Percentiles rank a stretch among this genome's conserved stretches.
These are phyloP conservation scores for Phyllopteryx taeniolatus DNA, from an alignment of 2,113 vertebrate species.

Conservation along the genomic window DNA sequence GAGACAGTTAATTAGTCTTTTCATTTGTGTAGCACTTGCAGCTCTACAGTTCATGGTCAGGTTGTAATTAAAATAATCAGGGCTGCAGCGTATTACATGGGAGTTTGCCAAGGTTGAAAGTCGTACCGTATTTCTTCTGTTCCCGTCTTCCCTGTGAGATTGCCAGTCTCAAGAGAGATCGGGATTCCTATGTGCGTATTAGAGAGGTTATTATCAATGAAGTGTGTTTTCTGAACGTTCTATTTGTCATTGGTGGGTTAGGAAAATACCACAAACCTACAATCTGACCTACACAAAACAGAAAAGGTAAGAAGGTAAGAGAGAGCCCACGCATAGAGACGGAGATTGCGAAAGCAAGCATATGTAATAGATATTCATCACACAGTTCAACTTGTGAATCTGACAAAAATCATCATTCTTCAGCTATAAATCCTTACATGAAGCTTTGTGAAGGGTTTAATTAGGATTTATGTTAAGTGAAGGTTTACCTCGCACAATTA, in stretches of 20 bases:
- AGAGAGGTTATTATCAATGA: slow-evolving; percentile 44
- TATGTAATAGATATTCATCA: not conserved
- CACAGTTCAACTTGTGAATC: not conserved
- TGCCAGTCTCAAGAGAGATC: slow-evolving; percentile 27
- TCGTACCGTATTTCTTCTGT: slow-evolving; percentile 5
- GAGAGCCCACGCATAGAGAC: not conserved
- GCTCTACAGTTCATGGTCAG: slow-evolving; percentile 27
- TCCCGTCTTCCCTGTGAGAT: slow-evolving; percentile 5
- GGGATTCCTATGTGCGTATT: slow-evolving; percentile 38
- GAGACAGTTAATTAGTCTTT: slow-evolving; percentile 43
- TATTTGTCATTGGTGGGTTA: slow-evolving; percentile 33
- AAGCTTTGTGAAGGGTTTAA: slow-evolving; percentile 3
- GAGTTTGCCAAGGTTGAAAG: slow-evolving; percentile 35
- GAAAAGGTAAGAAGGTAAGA: not conserved
- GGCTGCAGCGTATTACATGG: slow-evolving; percentile 27
- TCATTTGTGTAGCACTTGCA: slow-evolving; percentile 42
- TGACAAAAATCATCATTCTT: not conserved
- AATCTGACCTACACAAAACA: slow-evolving; percentile 9
- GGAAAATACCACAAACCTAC: slow-evolving; percentile 21
- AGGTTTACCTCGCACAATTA: slow-evolving; percentile 10
- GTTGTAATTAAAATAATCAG: slow-evolving; percentile 52
- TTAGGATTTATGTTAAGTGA: not conserved
- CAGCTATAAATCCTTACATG: not conserved
- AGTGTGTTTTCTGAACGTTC: slow-evolving; percentile 41
- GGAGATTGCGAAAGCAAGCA: not conserved